phyloP scores from a whole-genome alignment of 2,888 invertebrate genomes.

The Microdon myrmicae region DNA sequence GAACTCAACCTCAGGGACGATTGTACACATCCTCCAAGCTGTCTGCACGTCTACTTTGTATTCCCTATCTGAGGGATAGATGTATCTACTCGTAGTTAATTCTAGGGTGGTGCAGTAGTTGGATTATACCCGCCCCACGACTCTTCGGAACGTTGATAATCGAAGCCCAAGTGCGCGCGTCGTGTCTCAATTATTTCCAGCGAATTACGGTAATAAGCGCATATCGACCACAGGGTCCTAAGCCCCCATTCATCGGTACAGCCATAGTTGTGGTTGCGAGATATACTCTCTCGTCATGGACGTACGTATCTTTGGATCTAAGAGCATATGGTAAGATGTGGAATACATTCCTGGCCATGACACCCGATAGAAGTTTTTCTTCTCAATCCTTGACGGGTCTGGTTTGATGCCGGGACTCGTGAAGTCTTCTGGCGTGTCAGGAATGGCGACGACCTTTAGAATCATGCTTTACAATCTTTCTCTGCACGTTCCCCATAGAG shows the following conservation, averaged over 20 bases:
- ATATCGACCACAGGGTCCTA: constrained; percentile 31
- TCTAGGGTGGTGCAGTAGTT: constrained; percentile 39
- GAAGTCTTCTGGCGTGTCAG: constrained; percentile 10
- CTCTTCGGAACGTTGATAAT: neutral
- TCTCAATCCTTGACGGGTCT: constrained; percentile 33
- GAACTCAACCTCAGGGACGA: constrained; percentile 26
- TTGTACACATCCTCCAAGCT: constrained; percentile 48
- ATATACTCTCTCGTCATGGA: constrained; percentile 21
- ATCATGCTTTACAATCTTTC: constrained; percentile 32
- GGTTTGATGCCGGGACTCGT: constrained; percentile 1
- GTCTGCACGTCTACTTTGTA: constrained; percentile 48
- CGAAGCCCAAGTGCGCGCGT: constrained; percentile 46
- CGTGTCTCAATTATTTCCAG: constrained; percentile 53
- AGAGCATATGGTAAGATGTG: constrained; percentile 17
- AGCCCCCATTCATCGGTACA: constrained; percentile 11
- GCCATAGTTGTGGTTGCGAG: constrained; percentile 12
- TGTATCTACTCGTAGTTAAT: constrained; percentile 32
- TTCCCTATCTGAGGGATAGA: constrained; percentile 24
- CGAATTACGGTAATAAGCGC: constrained; percentile 53
- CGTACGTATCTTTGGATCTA: constrained; percentile 27
- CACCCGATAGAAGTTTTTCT: constrained; percentile 43
- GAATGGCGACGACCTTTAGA: constrained; percentile 38
- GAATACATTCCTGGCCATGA: constrained; percentile 46
- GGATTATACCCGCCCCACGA: constrained; percentile 2
- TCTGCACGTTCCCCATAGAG: too few species aligned